phyloP scores from a whole-genome alignment of 2,888 invertebrate species.

The Cosmorhoe ocellata region DNA sequence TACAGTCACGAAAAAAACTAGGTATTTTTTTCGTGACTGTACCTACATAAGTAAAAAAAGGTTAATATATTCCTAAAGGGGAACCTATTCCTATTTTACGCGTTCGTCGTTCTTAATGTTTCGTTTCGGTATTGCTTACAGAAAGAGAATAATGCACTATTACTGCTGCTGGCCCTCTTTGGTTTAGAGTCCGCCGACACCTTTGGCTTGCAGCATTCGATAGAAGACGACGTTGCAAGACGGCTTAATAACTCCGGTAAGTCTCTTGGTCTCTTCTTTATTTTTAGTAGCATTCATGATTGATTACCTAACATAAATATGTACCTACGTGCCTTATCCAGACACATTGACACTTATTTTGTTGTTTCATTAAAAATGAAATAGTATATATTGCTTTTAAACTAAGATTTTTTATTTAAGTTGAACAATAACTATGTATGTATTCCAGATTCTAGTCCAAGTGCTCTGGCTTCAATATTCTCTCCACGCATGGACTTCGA shows the following conservation, averaged over 20 bases:
- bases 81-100: too few species aligned
- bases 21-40: too few species aligned
- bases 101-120: too few species aligned
- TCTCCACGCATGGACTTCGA: slow-evolving; percentile 91
- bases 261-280: slow-evolving; percentile 1
- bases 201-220: slow-evolving; percentile 13
- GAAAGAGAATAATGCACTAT: slow-evolving; percentile 24
- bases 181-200: slow-evolving; percentile 4
- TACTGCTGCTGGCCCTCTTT: slow-evolving; percentile 29
- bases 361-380: too few species aligned
- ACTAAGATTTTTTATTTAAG: too few species aligned
- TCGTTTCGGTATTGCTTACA: slow-evolving; percentile 13
- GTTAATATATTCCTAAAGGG: too few species aligned
- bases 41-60: too few species aligned
- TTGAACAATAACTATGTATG: background rate
- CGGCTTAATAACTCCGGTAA: slow-evolving; percentile 25
- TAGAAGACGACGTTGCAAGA: slow-evolving; percentile 11
- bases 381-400: too few species aligned
- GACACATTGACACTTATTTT: too few species aligned
- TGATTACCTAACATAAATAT: too few species aligned
- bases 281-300: background rate
- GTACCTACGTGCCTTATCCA: too few species aligned
- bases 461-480: slow-evolving; percentile 74
- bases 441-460: slow-evolving; percentile 58
- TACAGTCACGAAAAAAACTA: background rate